Percentiles rank a stretch among this genome's conserved stretches.
phyloP scores from a whole-genome alignment of 2,797 vertebrate genomes.

The Paedocypris micromegethes region DNA sequence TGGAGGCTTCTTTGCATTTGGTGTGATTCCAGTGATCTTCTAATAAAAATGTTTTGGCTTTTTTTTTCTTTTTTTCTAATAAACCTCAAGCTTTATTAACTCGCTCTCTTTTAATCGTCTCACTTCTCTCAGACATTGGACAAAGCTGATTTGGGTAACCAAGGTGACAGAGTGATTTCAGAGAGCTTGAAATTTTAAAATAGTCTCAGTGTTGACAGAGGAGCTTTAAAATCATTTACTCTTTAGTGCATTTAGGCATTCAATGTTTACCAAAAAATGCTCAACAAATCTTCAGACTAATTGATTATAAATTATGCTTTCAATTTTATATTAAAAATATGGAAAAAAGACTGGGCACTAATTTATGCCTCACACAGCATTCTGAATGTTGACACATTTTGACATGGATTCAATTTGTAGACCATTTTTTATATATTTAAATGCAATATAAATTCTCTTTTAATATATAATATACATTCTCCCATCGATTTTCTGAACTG shows the following conservation, averaged over 20 bases:
- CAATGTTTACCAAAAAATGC: constrained; percentile 2
- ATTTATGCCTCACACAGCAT: no score
- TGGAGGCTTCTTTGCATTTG: constrained; percentile 18
- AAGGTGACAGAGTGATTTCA: constrained; percentile 30
- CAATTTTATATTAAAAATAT: no score
- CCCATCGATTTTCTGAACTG: no score
- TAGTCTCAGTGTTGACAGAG: not conserved
- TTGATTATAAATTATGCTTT: no score
- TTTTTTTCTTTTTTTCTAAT: no score
- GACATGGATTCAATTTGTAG: no score
- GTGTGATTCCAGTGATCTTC: constrained; percentile 2
- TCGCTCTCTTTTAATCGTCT: constrained; percentile 10
- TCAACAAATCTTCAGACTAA: constrained; percentile 6
- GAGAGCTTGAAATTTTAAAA: constrained; percentile 14
- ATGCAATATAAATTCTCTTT: no score
- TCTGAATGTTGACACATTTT: no score
- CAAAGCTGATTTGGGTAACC: constrained; percentile 31
- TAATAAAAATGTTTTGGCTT: constrained; percentile 10
- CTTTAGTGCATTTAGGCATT: not conserved
- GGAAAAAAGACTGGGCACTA: no score
- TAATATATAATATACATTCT: no score
- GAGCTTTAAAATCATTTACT: constrained; percentile 15
- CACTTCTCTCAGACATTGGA: constrained; percentile 11
- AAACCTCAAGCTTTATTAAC: constrained; percentile 20
- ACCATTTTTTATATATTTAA: no score